Base-by-base conservation (phyloP, 2,113 vertebrate genomes). In the Sula dactylatra region DNA sequence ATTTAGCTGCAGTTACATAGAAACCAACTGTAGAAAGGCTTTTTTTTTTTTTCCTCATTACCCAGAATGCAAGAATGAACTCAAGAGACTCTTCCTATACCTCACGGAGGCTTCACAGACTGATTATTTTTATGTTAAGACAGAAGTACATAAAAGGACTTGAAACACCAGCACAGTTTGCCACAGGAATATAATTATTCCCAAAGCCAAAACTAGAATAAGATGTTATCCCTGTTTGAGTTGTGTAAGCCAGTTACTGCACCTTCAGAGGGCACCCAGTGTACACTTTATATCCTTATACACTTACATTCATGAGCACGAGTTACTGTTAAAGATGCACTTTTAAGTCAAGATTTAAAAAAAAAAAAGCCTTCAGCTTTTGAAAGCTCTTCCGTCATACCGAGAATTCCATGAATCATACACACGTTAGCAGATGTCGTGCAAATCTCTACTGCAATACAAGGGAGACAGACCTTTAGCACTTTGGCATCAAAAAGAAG, bases 381-480 rank as follows among this genome's bases (percentile, higher is more conserved):
- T 56, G 56, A 71, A 88, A 84, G 52, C 25, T 84, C 72, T 86
- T 73, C 58, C 69, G 77, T 92, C 72, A 59, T 9, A 13, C 52
- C 13, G 38, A 90, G 86, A 83, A 71, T 49, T 58, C 65, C 49
- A 38, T 42, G 66, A 96, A 91, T 92, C 59, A 79, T 49, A 81
- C 2, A 5, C 76, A 61, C 40, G 38, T 84, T 34, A 92, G 56
- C 65, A 87, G 81, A 72, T 86, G 85, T 78, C 70, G 34, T 86
- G 64, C 85, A 86, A 64, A 90, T 86, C 76, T 76, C 50, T 81
- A 6, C 81, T 85, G 61, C 81, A 85, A 74, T 65, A 91, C 34
- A n/a, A 92, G 78, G 40, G 87, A n/a, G 69, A 84, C 69, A 94
- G 76, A 94, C 54, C 73, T 89, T 93, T 76, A 91, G 52, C 86